Conservation (phyloP, 2,888 invertebrate genomes). For the Chloroclysta siterata region DNA sequence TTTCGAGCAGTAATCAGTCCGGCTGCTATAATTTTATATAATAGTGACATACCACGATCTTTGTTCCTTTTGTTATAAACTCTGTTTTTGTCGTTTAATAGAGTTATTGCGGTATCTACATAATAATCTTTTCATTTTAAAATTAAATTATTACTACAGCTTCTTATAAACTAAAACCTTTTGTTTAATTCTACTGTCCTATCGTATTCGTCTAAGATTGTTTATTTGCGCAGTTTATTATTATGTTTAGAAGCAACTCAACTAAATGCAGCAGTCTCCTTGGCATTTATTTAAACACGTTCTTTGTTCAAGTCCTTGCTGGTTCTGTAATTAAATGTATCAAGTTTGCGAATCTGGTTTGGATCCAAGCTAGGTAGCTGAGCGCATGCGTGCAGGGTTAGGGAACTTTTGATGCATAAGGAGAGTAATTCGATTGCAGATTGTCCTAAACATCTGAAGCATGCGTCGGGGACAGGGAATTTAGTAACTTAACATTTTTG, state of each 20-base stretch:
- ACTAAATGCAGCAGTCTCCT: slow-evolving; percentile 16
- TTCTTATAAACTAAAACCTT: too few species aligned
- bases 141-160: too few species aligned
- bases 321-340: slow-evolving; percentile 18
- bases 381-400: slow-evolving; percentile 15
- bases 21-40: too few species aligned
- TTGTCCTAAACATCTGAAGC: slow-evolving; percentile 2
- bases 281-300: slow-evolving; percentile 28
- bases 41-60: too few species aligned
- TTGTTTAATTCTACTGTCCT: too few species aligned
- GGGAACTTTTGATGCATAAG: slow-evolving; percentile 9
- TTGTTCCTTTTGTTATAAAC: too few species aligned
- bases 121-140: too few species aligned
- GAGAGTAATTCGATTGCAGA: slow-evolving; percentile 3
- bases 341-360: slow-evolving; percentile 25
- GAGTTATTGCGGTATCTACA: too few species aligned
- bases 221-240: background rate
- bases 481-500: too few species aligned
- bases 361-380: background rate
- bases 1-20: too few species aligned
- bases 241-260: slow-evolving; percentile 1
- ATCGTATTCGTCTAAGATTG: too few species aligned
- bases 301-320: slow-evolving; percentile 18
- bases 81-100: too few species aligned
- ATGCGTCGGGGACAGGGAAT: background rate